phyloP scores from a whole-genome alignment of 2,888 invertebrate genomes.

The Polyommatus icarus region DNA sequence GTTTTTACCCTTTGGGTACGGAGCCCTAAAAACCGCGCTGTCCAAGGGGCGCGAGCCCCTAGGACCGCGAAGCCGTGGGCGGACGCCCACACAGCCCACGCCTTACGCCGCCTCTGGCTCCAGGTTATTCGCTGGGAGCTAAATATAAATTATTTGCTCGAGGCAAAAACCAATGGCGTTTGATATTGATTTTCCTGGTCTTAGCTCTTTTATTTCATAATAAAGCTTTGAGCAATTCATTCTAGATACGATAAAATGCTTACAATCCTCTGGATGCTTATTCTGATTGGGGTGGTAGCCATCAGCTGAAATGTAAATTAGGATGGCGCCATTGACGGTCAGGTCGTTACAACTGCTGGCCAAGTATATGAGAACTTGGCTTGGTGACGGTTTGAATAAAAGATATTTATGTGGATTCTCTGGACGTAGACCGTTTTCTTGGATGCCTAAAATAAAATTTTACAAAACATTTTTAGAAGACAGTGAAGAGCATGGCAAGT shows the following conservation, averaged over 20 bases:
- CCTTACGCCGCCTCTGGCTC: too few relatives aligned
- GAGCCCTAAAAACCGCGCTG: too few relatives aligned
- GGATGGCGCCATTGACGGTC: conserved; percentile 92
- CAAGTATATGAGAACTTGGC: conserved; percentile 95
- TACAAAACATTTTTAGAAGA: neutral
- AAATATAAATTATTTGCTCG: neutral
- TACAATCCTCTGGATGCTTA: conserved; percentile 94
- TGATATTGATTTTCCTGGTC: neutral
- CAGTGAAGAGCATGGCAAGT: neutral
- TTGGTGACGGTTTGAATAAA: conserved; percentile 96
- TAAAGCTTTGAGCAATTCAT: neutral
- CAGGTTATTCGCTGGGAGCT: neutral
- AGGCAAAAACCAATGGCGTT: neutral
- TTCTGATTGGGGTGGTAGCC: conserved; percentile 88
- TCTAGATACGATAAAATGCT: conserved; percentile 53
- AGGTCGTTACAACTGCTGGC: conserved; percentile 96
- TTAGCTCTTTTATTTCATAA: neutral
- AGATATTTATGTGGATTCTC: conserved; percentile 97
- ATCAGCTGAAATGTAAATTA: conserved; percentile 97
- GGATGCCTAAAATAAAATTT: conserved; percentile 40
- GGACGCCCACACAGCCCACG: too few relatives aligned
- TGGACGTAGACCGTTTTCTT: conserved; percentile 41
- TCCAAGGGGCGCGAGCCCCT: too few relatives aligned
- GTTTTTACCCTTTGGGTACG: too few relatives aligned
- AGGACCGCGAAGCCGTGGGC: too few relatives aligned